Conservation (phyloP, 2,113 vertebrate species). For the Lasiurus borealis region DNA sequence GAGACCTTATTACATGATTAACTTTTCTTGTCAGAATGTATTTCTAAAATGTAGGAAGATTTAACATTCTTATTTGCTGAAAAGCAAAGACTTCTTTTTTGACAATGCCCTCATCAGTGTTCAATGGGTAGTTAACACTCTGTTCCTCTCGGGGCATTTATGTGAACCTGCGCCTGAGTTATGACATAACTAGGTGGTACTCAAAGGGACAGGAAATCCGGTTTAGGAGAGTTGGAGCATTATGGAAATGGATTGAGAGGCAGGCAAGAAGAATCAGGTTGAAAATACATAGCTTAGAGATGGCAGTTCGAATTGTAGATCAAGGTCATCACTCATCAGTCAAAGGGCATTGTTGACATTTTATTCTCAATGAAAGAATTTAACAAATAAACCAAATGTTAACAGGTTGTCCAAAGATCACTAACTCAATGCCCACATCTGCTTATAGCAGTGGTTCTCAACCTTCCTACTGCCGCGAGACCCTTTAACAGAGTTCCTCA, state of each 20-base stretch:
- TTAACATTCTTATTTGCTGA: not conserved
- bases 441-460: no score
- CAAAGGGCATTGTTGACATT: not conserved
- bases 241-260: not conserved
- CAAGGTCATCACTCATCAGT: not conserved
- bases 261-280: not conserved
- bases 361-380: not conserved
- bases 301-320: not conserved
- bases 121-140: not conserved
- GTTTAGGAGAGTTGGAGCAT: not conserved
- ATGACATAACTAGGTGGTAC: not conserved
- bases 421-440: not conserved
- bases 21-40: not conserved
- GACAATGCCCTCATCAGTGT: not conserved
- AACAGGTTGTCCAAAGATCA: not conserved
- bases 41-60: not conserved
- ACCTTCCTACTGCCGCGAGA: no score
- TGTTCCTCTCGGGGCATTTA: not conserved
- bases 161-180: not conserved
- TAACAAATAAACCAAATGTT: not conserved
- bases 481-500: no score
- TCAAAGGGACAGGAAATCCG: not conserved
- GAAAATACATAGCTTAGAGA: not conserved
- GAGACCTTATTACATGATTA: not conserved
- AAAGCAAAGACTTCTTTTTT: not conserved